Conservation (phyloP, 1,140 invertebrate species). For the Triops cancriformis region DNA sequence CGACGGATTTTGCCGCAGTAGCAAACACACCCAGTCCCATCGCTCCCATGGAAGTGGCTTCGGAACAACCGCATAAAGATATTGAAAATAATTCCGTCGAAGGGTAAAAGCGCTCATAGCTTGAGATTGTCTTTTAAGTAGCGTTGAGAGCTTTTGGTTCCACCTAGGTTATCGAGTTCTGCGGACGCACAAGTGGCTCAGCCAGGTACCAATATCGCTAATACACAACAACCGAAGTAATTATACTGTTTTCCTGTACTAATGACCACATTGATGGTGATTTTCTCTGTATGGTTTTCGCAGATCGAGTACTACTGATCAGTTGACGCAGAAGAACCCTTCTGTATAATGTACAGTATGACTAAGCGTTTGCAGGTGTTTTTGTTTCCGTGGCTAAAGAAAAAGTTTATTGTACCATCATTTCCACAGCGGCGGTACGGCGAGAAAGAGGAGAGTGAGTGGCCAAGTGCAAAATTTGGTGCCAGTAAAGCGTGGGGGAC, state of each 20-base stretch:
- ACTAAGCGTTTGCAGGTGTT: neutral
- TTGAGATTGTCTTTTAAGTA: neutral
- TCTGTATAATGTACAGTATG: neutral
- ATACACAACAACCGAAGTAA: neutral
- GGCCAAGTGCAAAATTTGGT: neutral
- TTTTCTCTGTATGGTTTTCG: no score
- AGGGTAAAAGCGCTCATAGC: neutral
- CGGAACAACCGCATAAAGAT: neutral
- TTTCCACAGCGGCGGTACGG: neutral
- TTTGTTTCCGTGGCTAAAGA: neutral
- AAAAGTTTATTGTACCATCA: neutral
- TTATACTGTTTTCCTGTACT: neutral
- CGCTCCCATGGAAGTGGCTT: neutral
- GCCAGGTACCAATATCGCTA: neutral
- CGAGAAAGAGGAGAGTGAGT: neutral
- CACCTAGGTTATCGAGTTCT: neutral
- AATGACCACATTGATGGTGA: neutral
- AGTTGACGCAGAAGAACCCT: neutral
- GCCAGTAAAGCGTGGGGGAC: neutral
- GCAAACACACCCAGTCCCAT: neutral
- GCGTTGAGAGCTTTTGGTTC: neutral
- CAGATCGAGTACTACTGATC: no score
- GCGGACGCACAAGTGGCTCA: neutral
- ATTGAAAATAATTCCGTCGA: neutral
- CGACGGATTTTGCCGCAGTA: neutral